These are phyloP conservation scores for Rhorus exstirpatorius DNA, from an alignment of 2,888 invertebrate genomes.

Conservation along the genomic window DNA sequence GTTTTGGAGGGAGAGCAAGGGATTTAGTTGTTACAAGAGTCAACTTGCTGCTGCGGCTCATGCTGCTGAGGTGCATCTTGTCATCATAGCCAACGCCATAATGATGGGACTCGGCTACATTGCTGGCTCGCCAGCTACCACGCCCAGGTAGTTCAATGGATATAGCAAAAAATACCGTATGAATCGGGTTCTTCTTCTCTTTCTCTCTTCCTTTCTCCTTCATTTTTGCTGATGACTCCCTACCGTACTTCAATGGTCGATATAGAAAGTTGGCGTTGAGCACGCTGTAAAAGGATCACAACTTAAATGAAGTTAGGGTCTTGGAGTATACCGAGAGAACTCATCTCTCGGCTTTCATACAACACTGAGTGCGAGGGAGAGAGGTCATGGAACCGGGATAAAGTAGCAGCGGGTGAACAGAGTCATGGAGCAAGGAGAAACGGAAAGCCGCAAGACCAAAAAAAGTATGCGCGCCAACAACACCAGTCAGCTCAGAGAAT, in stretches of 20 bases:
- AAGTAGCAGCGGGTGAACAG: slow-evolving; percentile 34
- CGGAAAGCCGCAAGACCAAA: slow-evolving; percentile 50
- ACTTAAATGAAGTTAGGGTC: slow-evolving; percentile 82
- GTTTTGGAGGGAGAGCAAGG: not conserved
- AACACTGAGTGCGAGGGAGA: slow-evolving; percentile 37
- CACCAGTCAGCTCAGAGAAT: slow-evolving; percentile 70
- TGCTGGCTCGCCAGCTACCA: not conserved
- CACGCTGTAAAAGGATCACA: slow-evolving; percentile 78
- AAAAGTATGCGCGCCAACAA: slow-evolving; percentile 34
- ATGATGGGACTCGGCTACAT: not conserved
- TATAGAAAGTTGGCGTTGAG: slow-evolving; percentile 79
- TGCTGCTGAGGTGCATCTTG: no score
- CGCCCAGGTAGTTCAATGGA: slow-evolving; percentile 12
- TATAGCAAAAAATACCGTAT: not conserved
- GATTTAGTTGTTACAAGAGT: not conserved
- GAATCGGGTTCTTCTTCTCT: not conserved
- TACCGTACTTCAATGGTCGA: slow-evolving; percentile 74
- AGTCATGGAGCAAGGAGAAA: slow-evolving; percentile 47
- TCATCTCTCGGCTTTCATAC: slow-evolving; percentile 40
- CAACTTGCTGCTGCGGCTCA: not conserved
- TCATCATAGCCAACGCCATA: not conserved
- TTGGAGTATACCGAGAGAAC: slow-evolving; percentile 70
- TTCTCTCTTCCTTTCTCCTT: not conserved
- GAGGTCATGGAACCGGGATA: slow-evolving; percentile 52
- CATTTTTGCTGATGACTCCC: slow-evolving; percentile 31